These are phyloP conservation scores for Lissocephala sabroskyi DNA, from an alignment of 2,888 invertebrate species.

Conservation along the genomic window DNA sequence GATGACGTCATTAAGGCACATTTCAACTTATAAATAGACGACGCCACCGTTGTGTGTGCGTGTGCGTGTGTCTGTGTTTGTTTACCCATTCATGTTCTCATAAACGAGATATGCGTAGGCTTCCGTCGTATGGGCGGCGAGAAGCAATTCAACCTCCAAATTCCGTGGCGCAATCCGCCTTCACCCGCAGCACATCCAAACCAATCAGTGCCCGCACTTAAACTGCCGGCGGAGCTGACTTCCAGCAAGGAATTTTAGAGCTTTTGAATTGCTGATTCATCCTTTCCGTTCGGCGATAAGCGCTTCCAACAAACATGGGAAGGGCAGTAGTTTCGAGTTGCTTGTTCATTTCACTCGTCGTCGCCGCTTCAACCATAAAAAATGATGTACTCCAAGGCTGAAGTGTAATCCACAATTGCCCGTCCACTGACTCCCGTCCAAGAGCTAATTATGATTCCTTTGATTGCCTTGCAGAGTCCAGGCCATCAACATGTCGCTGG, in stretches of 20 bases:
- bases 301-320: slow-evolving; percentile 11
- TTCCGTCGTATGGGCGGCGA: slow-evolving; percentile 15
- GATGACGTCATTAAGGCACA: slow-evolving; percentile 55
- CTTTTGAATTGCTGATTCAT: slow-evolving; percentile 50
- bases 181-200: no score
- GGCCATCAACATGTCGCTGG: slow-evolving; percentile 82
- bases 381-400: slow-evolving; percentile 66
- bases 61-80: slow-evolving; percentile 20
- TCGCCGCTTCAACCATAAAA: slow-evolving; percentile 34
- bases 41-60: slow-evolving; percentile 5
- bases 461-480: slow-evolving; percentile 54
- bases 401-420: slow-evolving; percentile 49
- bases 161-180: no score
- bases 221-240: slow-evolving; percentile 25
- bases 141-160: neutral
- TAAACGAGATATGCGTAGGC: slow-evolving; percentile 3
- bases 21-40: slow-evolving; percentile 48
- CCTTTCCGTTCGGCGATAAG: slow-evolving; percentile 28
- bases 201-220: slow-evolving; percentile 23
- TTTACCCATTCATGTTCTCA: slow-evolving; percentile 26
- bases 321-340: slow-evolving; percentile 28
- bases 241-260: slow-evolving; percentile 34
- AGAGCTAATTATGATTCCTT: neutral
- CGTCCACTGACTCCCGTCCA: neutral
- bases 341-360: slow-evolving; percentile 17